These are phyloP conservation scores for Drosophila fuyamai DNA, from an alignment of 1,140 invertebrate genomes.

Conservation along the genomic window DNA sequence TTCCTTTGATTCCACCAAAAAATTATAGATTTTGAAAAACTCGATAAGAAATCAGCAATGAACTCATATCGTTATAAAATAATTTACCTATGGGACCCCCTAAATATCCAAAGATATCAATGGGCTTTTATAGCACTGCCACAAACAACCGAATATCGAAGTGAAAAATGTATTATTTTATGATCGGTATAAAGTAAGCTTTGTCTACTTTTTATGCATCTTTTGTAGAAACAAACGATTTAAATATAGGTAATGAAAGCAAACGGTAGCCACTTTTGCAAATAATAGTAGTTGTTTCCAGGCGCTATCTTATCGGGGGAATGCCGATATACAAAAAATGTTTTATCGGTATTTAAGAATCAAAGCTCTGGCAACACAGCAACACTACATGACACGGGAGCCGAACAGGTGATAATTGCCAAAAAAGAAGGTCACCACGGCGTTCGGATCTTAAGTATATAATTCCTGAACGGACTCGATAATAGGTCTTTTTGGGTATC, in stretches of 20 bases:
- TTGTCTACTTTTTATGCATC: slow-evolving; percentile 7
- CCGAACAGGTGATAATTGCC: slow-evolving; percentile 56
- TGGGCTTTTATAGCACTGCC: slow-evolving; percentile 15
- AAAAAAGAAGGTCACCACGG: slow-evolving; percentile 15
- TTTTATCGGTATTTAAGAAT: slow-evolving; percentile 59
- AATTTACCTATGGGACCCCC: slow-evolving; percentile 21
- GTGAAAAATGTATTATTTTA: slow-evolving; percentile 11
- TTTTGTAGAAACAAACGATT: slow-evolving; percentile 16
- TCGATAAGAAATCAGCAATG: slow-evolving; percentile 22
- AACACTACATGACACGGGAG: slow-evolving; percentile 46
- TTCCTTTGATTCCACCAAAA: background rate
- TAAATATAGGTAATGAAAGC: slow-evolving; percentile 40
- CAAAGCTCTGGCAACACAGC: slow-evolving; percentile 4
- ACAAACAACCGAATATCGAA: slow-evolving; percentile 22
- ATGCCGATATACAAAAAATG: slow-evolving; percentile 64
- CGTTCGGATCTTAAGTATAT: background rate
- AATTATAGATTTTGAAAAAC: background rate
- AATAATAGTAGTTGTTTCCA: slow-evolving; percentile 41
- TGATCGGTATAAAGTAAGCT: background rate
- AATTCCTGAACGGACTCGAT: too few relatives aligned
- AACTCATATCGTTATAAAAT: slow-evolving; percentile 22
- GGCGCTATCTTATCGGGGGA: slow-evolving; percentile 63
- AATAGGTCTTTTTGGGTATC: background rate
- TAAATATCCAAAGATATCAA: slow-evolving; percentile 6
- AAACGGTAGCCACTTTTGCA: slow-evolving; percentile 51